Evolutionary conservation across 1,140 invertebrate genomes (phyloP).

Genomic region (Trachymyrmex septentrionalis): DNA sequence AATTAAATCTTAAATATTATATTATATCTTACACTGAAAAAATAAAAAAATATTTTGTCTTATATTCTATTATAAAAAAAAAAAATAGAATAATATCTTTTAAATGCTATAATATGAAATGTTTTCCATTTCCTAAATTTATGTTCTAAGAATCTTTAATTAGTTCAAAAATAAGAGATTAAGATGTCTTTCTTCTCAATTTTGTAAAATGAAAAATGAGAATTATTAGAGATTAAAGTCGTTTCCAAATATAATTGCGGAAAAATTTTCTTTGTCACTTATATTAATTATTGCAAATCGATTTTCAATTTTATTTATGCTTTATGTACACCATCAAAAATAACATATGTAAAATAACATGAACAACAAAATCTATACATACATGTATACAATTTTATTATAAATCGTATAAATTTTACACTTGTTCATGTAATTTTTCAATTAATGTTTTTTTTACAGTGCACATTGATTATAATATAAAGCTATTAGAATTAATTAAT

Average conservation of each 20-base stretch:
- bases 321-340: neutral
- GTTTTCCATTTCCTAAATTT: neutral
- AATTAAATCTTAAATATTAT: constrained; percentile 20
- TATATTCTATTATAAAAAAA: neutral
- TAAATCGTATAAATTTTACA: constrained; percentile 12
- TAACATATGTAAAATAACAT: neutral
- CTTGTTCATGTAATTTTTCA: constrained; percentile 3
- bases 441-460: neutral
- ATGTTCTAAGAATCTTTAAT: neutral
- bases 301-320: constrained; percentile 12
- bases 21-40: neutral
- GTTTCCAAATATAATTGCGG: neutral
- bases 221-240: neutral
- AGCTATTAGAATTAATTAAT: constrained; percentile 1
- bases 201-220: neutral
- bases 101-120: neutral
- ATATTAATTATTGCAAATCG: constrained; percentile 5
- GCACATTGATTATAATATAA: neutral
- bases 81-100: neutral
- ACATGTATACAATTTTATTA: neutral
- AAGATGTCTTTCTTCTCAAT: neutral
- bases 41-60: constrained; percentile 1
- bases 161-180: constrained; percentile 10
- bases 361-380: constrained; percentile 17
- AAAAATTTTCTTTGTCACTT: neutral